Base-by-base conservation (phyloP, 2,797 vertebrate species). In the Eulemur coronatus region DNA sequence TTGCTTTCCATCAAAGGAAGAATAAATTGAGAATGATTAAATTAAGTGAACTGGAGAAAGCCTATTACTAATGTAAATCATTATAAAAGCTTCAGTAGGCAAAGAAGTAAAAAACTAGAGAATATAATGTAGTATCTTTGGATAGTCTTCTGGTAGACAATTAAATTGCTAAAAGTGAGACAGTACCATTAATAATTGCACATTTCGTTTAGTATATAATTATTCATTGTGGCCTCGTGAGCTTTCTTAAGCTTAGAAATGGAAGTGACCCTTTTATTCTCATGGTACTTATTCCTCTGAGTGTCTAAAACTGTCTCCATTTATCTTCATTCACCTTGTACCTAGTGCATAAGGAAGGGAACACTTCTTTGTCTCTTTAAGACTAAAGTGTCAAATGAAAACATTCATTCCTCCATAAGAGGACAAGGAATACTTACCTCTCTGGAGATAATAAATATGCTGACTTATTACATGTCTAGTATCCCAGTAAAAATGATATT, bases 41-140 rank as follows among this genome's bases (percentile, higher is more conserved):
- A 97, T 97, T 96, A 97, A 96, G 82, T 96, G 96, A 97, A 96
- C 93, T 97, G 81, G 41, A 94, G 95, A 97, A 95, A 97, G 94
- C 81, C 96, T 95, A 97, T 97, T 98, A 91, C 97, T 98, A 98
- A 98, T 97, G 97, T 96, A 98, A 98, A 98, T 98, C 97, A 97
- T 97, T 97, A 96, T 97, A 97, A 98, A 96, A 98, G 96, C 97
- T 97, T 98, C 97, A 98, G 84, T 95, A 97, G 97, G 94, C 96
- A 97, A 97, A 97, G 95, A 97, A 97, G 95, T 94, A 95, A 88
- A 95, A 97, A 96, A 93, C 50, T 91, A 89, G 84, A 96, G 94
- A 98, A 96, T 95, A 97, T 96, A 98, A 97, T 91, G 59, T 85
- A 97, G 91, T 89, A 89, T 97, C 94, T 98, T 97, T 97, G 97